Evolutionary conservation across 2,888 invertebrate species (phyloP).

Genomic region (Hirtodrosophila duncani): DNA sequence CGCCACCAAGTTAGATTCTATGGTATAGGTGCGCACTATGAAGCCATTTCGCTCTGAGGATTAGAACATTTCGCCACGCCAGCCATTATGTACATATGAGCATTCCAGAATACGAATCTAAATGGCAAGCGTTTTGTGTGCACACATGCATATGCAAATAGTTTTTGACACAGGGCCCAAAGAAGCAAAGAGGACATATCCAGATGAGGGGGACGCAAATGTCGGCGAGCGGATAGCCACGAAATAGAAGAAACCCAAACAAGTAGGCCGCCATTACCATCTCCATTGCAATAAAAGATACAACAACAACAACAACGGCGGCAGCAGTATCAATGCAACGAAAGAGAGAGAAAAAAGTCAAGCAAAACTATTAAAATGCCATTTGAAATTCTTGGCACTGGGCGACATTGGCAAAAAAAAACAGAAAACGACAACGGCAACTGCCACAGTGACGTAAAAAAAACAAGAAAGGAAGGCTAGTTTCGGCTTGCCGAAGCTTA

Average conservation of each 20-base stretch:
- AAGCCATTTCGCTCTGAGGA: too few relatives aligned
- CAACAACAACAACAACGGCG: slow-evolving; percentile 2
- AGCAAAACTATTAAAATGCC: slow-evolving; percentile 62
- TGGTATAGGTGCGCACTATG: too few relatives aligned
- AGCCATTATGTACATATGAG: too few relatives aligned
- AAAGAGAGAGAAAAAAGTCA: too few relatives aligned
- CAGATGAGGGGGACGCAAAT: background rate
- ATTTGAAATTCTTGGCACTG: slow-evolving; percentile 57
- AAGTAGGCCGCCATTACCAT: slow-evolving; percentile 25
- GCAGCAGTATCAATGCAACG: background rate
- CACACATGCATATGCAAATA: slow-evolving; percentile 20
- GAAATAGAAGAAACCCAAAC: too few relatives aligned
- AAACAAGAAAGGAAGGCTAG: too few relatives aligned
- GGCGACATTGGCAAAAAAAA: slow-evolving; percentile 20
- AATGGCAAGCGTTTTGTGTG: too few relatives aligned
- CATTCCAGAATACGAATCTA: too few relatives aligned
- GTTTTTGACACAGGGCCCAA: slow-evolving; percentile 22
- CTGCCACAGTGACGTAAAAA: slow-evolving; percentile 6
- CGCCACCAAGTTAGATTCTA: too few relatives aligned
- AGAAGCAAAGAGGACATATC: slow-evolving; percentile 3
- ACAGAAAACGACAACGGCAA: slow-evolving; percentile 6
- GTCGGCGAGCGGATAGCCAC: background rate
- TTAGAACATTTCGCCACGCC: too few relatives aligned
- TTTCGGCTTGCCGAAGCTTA: too few relatives aligned
- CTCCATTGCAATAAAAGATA: slow-evolving; percentile 17